phyloP scores from a whole-genome alignment of 2,888 invertebrate genomes.

The Thyatira batis region DNA sequence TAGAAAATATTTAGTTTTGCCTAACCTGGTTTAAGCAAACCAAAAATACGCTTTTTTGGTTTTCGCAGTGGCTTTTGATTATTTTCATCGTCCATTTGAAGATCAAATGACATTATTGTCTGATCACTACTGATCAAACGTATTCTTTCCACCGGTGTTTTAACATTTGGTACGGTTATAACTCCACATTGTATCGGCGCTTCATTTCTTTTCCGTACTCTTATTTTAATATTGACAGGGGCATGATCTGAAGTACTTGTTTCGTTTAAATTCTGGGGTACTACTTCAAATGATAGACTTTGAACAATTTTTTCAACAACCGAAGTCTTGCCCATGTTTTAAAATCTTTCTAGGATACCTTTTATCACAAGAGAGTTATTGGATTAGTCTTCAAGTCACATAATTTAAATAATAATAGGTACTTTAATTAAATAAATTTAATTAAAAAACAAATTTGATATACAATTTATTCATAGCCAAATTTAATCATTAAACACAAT shows the following conservation, averaged over 20 bases:
- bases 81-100: slow-evolving; percentile 54
- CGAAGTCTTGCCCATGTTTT: slow-evolving; percentile 39
- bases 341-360: slow-evolving; percentile 13
- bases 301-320: slow-evolving; percentile 46
- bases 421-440: slow-evolving; percentile 6
- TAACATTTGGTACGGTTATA: slow-evolving; percentile 43
- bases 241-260: slow-evolving; percentile 34
- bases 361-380: neutral
- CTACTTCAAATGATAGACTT: slow-evolving; percentile 59
- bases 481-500: slow-evolving; percentile 59
- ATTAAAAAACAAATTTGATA: slow-evolving; percentile 9
- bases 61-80: slow-evolving; percentile 41
- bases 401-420: no score
- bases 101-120: slow-evolving; percentile 68
- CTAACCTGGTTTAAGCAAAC: slow-evolving; percentile 42
- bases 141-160: slow-evolving; percentile 39
- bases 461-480: slow-evolving; percentile 11
- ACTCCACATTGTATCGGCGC: slow-evolving; percentile 31
- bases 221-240: slow-evolving; percentile 64
- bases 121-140: slow-evolving; percentile 61
- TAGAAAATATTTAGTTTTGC: slow-evolving; percentile 2
- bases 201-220: slow-evolving; percentile 56
- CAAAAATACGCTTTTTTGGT: slow-evolving; percentile 43
- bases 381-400: no score
- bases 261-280: slow-evolving; percentile 35